Evolutionary conservation across 2,797 vertebrate genomes (phyloP).

Genomic region (Diglossa cyanea): DNA sequence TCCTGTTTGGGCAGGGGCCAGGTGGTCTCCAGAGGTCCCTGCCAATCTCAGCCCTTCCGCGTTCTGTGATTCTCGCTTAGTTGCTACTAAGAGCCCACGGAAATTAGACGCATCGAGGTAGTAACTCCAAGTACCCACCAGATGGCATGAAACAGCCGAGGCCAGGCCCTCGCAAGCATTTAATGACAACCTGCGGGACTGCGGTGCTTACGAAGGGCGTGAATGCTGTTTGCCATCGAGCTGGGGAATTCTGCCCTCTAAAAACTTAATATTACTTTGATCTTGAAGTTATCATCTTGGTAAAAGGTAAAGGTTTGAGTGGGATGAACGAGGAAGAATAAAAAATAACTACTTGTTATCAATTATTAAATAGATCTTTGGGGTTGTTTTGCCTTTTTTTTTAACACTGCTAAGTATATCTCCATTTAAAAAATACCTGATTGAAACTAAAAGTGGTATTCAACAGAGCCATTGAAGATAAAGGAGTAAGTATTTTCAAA

Average conservation of each 20-base stretch:
- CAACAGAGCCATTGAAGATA: not conserved
- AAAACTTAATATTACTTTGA: not conserved
- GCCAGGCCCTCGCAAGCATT: not conserved
- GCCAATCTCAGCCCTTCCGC: not conserved
- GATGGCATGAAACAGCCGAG: constrained; percentile 40
- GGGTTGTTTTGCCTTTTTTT: not conserved
- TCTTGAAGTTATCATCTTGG: not conserved
- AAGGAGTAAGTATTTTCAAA: not conserved
- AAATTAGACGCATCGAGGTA: not conserved
- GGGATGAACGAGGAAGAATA: not conserved
- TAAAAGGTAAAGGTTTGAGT: not conserved
- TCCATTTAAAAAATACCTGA: not conserved
- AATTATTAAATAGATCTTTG: not conserved
- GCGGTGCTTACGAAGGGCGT: fast-evolving
- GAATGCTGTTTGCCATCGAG: not conserved
- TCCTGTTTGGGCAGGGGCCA: not conserved
- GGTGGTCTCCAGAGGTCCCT: not conserved
- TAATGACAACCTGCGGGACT: not conserved
- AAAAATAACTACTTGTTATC: not conserved
- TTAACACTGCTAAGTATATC: not conserved
- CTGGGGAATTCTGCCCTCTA: not conserved
- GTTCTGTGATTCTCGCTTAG: not conserved
- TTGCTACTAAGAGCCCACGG: not conserved
- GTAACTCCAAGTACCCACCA: constrained; percentile 4
- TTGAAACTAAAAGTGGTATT: not conserved